Evolutionary conservation across 2,888 invertebrate species (phyloP).

Genomic region (Pollenia griseotomentosa): DNA sequence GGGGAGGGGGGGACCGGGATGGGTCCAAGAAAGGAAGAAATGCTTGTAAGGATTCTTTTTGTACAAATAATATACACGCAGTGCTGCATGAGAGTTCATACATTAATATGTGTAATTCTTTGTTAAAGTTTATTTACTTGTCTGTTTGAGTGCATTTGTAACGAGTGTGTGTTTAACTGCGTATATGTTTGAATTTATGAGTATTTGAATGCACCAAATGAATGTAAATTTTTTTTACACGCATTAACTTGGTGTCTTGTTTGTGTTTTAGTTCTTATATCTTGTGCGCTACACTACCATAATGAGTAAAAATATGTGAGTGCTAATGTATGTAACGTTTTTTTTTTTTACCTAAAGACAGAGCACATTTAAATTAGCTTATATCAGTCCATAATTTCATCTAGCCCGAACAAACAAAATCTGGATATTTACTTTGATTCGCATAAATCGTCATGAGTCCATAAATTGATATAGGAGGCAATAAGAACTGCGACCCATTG

Average conservation of each 20-base stretch:
- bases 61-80: not conserved
- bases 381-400: no score
- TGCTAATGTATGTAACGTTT: no score
- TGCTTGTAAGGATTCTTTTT: not conserved
- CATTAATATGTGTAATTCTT: constrained; percentile 19
- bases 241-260: constrained; percentile 42
- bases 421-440: no score
- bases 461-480: no score
- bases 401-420: no score
- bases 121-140: constrained; percentile 27
- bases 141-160: constrained; percentile 3
- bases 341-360: no score
- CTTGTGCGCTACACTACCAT: no score
- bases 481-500: no score
- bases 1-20: no score
- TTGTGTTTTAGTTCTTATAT: constrained; percentile 5
- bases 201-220: constrained; percentile 46
- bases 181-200: constrained; percentile 27
- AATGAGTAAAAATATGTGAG: no score
- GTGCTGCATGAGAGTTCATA: not conserved
- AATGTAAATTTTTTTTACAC: constrained; percentile 43
- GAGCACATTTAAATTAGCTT: no score
- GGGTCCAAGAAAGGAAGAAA: not conserved
- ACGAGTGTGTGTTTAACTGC: not conserved
- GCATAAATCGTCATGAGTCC: no score